Percentiles rank a stretch among this genome's conserved stretches.
These are phyloP conservation scores for Vanessa cardui DNA, from an alignment of 2,888 invertebrate species.

Conservation along the genomic window DNA sequence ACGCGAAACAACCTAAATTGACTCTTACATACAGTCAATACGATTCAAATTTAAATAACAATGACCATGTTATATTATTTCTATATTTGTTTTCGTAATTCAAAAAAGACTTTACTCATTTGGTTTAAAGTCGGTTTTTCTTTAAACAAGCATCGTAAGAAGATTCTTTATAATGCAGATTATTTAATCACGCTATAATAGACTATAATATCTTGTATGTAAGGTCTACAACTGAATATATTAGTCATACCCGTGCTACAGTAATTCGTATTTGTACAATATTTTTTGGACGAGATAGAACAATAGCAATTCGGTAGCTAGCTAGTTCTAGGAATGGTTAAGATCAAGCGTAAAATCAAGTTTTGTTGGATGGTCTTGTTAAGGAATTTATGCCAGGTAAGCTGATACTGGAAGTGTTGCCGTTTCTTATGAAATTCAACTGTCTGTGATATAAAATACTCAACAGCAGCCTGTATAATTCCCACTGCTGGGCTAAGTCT, in stretches of 20 bases:
- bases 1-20: neutral
- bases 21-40: neutral
- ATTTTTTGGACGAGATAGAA: constrained; percentile 14
- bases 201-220: rapidly evolving
- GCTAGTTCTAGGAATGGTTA: neutral
- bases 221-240: neutral
- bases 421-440: too few relatives aligned
- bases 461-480: too few relatives aligned
- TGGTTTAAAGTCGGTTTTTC: neutral
- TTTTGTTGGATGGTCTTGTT: neutral
- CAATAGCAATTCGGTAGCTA: constrained; percentile 17
- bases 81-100: neutral
- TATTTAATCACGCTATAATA: neutral
- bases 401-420: neutral
- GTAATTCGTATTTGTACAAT: neutral
- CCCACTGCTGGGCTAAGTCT: too few relatives aligned
- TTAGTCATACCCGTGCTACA: neutral
- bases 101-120: neutral
- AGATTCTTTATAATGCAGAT: neutral
- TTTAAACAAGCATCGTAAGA: too few relatives aligned
- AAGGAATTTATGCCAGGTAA: constrained; percentile 9
- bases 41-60: neutral
- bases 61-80: neutral
- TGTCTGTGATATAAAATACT: too few relatives aligned
- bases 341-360: constrained; percentile 3